Evolutionary conservation across 2,888 invertebrate species (phyloP), one percentile per base, ranked within the genome.

Genomic region (Cyclophora albipunctata): DNA sequence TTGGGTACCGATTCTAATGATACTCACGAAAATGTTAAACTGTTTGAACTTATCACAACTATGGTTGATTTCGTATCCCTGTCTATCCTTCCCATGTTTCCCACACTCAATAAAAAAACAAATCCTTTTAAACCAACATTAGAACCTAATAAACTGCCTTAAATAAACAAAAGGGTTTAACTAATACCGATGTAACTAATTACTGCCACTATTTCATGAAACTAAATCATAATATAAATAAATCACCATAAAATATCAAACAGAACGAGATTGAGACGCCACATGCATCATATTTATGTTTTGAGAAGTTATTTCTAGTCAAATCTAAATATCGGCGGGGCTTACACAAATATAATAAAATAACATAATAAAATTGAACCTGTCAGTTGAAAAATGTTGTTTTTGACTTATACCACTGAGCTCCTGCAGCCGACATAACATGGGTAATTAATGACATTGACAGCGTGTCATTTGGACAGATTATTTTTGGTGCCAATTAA

Each of bases 281-380:
- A 81, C 81, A 78, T 83, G 84, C 77, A 81, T 79, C 81, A 77
- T 83, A 82, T 81, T 83, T 81, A 81, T 78, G 79, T 82, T 81
- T 78, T 70, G 65, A 67, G 70, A 77, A 72, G 82, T 81, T 86
- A 85, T 85, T 84, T 78, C 80, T 74, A 78, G 76, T 69, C 61
- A 63, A 67, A 73, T 74, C 67, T 71, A 75, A 79, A 81, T 81
- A 82, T 77, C 73, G 72, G 69, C 73, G 72, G 69, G 70, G 71
- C 71, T 71, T 72, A 78, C 54, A 78, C 77, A 84, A 83, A 83
- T 82, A 84, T 74, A 72, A 71, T 73, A 74, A 72, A 73, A 83
- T 72, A 82, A 82, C 81, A 81, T 81, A 77, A 81, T 81, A 82
- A 83, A 81, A 75, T 59, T 52, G 48, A 34, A 53, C 54, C 52